Base-by-base conservation (phyloP, 2,797 vertebrate species). In the Clarias pachynema region DNA sequence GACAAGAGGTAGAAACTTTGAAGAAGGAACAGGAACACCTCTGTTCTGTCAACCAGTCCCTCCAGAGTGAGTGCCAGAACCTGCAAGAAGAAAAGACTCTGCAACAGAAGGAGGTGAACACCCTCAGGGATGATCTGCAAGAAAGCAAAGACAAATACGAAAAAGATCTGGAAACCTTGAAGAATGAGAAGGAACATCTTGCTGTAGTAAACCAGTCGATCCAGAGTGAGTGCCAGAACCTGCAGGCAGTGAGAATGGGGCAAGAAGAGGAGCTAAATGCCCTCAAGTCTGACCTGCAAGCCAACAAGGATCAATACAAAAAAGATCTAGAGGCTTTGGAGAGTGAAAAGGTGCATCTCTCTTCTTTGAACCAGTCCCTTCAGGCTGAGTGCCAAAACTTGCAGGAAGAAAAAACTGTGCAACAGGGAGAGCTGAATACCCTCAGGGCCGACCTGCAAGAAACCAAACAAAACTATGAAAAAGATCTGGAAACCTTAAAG, bases 1-100 rank as follows among this genome's bases (percentile, higher is more conserved):
- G 34, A 2, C 70, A 73, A 49, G 70, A 73, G 10, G 0, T 73
- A 0, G 31, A 86, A 14, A 75, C 72, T 20, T 59, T 77, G 34
- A 75, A 66, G 53, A 82, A 40, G 9, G 84, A 86, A 7, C 53
- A 77, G 34, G 80, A 82, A 12, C 4, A 70, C 6, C 16, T 82
- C 5, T 24, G 8, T 1, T 75, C 79, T 53, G 37, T 56, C 0
- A 75, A 31, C 8, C 26, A 66, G 44, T 66, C 72, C 18, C 20
- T 84, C 18, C 49, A 79, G 74, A 79, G 1, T 4, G 74, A 31
- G 2, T 53, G n/a, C 5, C 73, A 75, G 8, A 75, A 16, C 26
- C 4, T 80, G 9, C 37, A 80, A 5, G 20, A 6, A 53, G 84
- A 80, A 57, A 63, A 62, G 49, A 53, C 49, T 12, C n/a, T 49